These are phyloP conservation scores for Myotis davidii DNA, from an alignment of 2,113 vertebrate species.

Conservation along the genomic window DNA sequence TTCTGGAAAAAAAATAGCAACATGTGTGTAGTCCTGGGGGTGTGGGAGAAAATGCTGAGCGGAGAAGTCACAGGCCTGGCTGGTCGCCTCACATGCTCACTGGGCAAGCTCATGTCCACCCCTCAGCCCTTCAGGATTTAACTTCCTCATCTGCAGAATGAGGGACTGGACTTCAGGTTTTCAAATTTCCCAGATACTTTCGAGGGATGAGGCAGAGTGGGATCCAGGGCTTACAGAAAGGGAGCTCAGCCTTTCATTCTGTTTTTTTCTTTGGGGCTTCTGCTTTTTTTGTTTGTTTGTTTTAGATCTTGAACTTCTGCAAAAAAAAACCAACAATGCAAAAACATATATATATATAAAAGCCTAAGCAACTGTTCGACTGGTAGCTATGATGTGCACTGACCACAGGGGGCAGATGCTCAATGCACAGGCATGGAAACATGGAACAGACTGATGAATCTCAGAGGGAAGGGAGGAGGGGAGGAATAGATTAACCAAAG, in stretches of 20 bases:
- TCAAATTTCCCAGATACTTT: background rate
- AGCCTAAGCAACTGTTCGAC: no score
- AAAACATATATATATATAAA: background rate
- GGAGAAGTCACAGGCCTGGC: background rate
- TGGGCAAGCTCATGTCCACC: background rate
- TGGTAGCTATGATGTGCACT: no score
- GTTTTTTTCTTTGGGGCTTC: constrained; percentile 28
- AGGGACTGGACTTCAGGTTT: background rate
- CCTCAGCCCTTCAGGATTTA: background rate
- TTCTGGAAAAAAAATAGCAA: constrained; percentile 12
- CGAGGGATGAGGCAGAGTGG: background rate
- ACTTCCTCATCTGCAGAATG: background rate
- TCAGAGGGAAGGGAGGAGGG: no score
- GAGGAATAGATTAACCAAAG: no score
- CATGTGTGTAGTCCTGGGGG: background rate
- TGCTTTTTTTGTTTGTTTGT: constrained; percentile 11
- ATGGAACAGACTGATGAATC: no score
- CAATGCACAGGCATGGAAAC: no score
- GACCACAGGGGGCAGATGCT: no score
- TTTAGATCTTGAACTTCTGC: constrained; percentile 44
- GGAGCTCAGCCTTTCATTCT: constrained; percentile 51
- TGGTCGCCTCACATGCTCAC: background rate
- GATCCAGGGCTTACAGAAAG: background rate
- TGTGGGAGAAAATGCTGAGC: background rate
- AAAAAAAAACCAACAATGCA: background rate